Percentiles rank a stretch among this genome's conserved stretches.
These are phyloP conservation scores for Phaetusa simplex DNA, from an alignment of 2,113 vertebrate genomes.

Conservation along the genomic window DNA sequence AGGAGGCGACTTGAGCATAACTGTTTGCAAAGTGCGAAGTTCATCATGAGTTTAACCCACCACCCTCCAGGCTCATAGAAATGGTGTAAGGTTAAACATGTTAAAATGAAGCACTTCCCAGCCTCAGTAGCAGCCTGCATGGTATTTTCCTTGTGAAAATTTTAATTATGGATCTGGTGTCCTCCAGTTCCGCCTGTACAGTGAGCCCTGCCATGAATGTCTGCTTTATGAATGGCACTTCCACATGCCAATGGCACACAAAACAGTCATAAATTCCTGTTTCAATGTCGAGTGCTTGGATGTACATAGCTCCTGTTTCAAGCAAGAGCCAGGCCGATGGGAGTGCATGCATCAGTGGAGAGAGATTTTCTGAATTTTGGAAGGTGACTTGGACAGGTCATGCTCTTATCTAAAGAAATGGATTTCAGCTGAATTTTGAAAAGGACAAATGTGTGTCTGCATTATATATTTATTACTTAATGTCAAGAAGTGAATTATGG, in stretches of 20 bases:
- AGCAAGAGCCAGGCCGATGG: not conserved
- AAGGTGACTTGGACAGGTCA: conserved; percentile 15
- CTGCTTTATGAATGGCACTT: conserved; percentile 6
- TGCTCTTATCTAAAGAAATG: conserved; percentile 36
- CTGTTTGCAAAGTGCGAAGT: not conserved
- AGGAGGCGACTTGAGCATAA: not conserved
- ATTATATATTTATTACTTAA: conserved; percentile 61
- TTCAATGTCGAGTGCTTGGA: not conserved
- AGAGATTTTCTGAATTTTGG: not conserved
- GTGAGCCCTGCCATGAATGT: not conserved
- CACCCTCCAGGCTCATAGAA: not conserved
- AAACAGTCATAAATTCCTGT: not conserved
- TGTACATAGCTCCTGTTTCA: not conserved
- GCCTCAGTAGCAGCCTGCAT: not conserved
- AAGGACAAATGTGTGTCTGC: conserved; percentile 51
- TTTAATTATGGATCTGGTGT: not conserved
- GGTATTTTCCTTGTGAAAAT: not conserved
- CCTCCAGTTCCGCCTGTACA: not conserved
- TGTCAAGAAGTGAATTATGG: conserved; percentile 53
- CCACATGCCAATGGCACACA: not conserved
- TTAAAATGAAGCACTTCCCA: not conserved
- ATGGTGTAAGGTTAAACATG: not conserved
- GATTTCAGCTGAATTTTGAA: conserved; percentile 25
- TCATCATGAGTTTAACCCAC: not conserved
- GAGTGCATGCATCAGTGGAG: not conserved